Base-by-base conservation (phyloP, 1,140 invertebrate species). In the Glossosoma conforme region DNA sequence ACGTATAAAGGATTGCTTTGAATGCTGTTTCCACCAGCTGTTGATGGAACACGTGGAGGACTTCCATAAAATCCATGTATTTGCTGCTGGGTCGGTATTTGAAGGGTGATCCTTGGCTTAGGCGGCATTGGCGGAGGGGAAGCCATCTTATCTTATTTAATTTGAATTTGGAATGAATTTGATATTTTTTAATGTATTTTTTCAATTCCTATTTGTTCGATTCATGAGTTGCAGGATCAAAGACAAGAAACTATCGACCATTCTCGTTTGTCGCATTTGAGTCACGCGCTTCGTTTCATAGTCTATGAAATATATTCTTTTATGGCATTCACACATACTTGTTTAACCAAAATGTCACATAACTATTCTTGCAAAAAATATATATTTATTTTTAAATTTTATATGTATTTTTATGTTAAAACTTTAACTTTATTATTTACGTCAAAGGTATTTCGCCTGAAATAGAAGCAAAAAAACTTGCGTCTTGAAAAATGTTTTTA, bases 51-150 rank as follows among this genome's bases (percentile, higher is more conserved):
- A 64, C 1, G 60, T 55, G 1, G 75, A 67, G 14, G 62, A 69
- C 0, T 57, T 59, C 54, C 64, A 54, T 2, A 67, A 37, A 37
- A 72, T 42, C 54, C 68, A 63, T 18, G 59, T 2, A 61, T 36
- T 6, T 69, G 61, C 28, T 69, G 68, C 2, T 63, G 67, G 5
- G 70, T 63, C 2, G 76, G 74, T 8, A 79, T 69, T 51, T 79
- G 75, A 13, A 80, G 62, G 1, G 71, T 76, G 33, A 80, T 79
- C 52, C 74, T 77, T 9, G 77, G 76, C 49, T 72, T 69, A 2
- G 64, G 58, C 3, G 63, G 63, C 2, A 50, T 33, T 47, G 45
- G 58, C 17, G 69, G 65, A 1, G 38, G 11, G 6, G 38, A 15
- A 9, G 41, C 53, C 53, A 55, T 55, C 19, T 44, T 50, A 9